These are phyloP conservation scores for Meganola albula DNA, from an alignment of 2,888 invertebrate species.

Conservation along the genomic window DNA sequence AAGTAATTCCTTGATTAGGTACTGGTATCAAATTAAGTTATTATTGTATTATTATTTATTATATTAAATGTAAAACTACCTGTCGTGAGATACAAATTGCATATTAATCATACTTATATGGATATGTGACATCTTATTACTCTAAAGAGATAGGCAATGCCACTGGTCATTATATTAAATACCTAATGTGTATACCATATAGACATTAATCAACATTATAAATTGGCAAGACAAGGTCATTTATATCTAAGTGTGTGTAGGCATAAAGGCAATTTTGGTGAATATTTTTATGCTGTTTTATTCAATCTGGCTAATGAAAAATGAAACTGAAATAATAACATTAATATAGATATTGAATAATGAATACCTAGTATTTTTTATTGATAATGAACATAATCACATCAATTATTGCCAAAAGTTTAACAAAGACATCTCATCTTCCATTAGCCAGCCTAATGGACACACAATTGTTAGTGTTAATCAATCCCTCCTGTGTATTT, in stretches of 20 bases:
- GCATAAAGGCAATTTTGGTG: constrained; percentile 36
- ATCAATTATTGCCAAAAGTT: too few relatives aligned
- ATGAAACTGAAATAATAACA: too few relatives aligned
- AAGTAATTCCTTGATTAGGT: constrained; percentile 37
- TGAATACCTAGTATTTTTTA: too few relatives aligned
- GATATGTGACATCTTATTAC: constrained; percentile 25
- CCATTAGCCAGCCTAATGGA: too few relatives aligned
- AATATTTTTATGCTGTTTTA: constrained; percentile 14
- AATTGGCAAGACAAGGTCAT: constrained; percentile 42
- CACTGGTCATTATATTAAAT: constrained; percentile 14
- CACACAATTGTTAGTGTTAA: too few relatives aligned
- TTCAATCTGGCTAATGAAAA: too few relatives aligned
- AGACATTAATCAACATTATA: constrained; percentile 16
- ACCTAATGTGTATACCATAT: constrained; percentile 15
- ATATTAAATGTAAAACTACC: constrained; percentile 16
- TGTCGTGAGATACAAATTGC: constrained; percentile 21
- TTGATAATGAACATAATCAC: constrained; percentile 13
- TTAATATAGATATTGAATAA: too few relatives aligned
- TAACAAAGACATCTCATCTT: too few relatives aligned
- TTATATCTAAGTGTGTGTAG: constrained; percentile 21
- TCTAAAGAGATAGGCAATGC: constrained; percentile 13
- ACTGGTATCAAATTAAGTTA: constrained; percentile 27
- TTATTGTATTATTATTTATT: constrained; percentile 14
- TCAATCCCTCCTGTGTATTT: too few relatives aligned
- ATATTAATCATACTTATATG: constrained; percentile 15